phyloP scores from a whole-genome alignment of 2,113 vertebrate genomes.

The Odontesthes bonariensis region DNA sequence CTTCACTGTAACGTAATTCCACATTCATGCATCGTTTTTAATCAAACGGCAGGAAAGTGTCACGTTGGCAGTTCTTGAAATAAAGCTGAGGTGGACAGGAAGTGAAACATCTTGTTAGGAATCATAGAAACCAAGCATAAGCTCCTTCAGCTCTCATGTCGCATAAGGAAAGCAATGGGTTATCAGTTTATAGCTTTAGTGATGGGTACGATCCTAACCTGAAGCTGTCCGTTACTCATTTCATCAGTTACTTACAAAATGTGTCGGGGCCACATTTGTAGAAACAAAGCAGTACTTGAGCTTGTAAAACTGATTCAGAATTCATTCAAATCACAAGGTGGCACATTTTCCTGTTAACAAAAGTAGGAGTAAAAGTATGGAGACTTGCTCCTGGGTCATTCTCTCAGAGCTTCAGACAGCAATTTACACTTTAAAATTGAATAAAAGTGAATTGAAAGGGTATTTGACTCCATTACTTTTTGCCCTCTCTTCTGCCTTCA shows the following conservation, averaged over 20 bases:
- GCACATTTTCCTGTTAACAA: too few species aligned
- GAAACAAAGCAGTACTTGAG: conserved; percentile 6
- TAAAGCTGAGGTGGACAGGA: neutral
- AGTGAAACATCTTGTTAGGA: conserved; percentile 2
- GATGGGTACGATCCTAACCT: neutral
- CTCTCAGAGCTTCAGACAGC: neutral
- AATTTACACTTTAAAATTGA: neutral
- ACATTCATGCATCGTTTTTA: neutral
- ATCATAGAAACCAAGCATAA: neutral
- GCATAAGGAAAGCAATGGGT: neutral
- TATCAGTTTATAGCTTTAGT: neutral
- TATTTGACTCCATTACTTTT: neutral
- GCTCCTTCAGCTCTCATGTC: neutral
- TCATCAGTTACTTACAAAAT: conserved; percentile 51
- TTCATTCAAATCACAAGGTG: neutral
- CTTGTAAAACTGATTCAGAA: conserved; percentile 13
- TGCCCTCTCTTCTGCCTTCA: neutral
- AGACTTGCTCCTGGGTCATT: neutral
- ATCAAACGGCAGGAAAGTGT: conserved; percentile 1
- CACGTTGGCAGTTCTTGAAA: neutral
- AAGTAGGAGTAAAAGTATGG: neutral
- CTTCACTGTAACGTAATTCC: neutral
- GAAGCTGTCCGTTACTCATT: conserved; percentile 24
- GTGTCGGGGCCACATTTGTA: conserved; percentile 37
- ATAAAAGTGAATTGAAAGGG: conserved; percentile 1